Evolutionary conservation across 2,113 vertebrate genomes (phyloP).

Genomic region (Panthera leo): DNA sequence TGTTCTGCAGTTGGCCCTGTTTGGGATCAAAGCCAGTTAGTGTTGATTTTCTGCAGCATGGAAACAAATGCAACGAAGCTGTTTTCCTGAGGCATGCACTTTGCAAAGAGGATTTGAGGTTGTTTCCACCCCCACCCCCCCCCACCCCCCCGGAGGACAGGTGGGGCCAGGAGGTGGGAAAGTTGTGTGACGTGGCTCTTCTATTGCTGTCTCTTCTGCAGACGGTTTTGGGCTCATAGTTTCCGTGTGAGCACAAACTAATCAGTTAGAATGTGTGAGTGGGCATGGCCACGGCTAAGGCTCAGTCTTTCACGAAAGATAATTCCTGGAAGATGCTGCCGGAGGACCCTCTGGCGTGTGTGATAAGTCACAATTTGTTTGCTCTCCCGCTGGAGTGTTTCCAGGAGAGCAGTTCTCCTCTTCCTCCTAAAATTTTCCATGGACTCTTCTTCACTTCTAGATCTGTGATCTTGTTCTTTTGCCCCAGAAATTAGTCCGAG

Average conservation of each 20-base stretch:
- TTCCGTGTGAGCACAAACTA: not conserved
- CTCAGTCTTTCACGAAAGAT: not conserved
- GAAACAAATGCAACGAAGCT: constrained; percentile 56
- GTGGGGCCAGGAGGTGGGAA: not conserved
- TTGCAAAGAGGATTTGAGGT: constrained; percentile 34
- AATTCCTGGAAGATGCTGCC: not conserved
- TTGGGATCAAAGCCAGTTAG: constrained; percentile 63
- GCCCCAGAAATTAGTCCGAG: not conserved
- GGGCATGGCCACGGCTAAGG: not conserved
- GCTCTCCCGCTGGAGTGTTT: not conserved
- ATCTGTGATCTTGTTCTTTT: constrained; percentile 17
- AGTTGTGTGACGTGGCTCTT: not conserved
- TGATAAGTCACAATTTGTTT: not conserved
- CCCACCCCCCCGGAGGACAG: constrained; percentile 26
- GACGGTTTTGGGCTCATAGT: not conserved
- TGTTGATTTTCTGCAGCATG: constrained; percentile 50
- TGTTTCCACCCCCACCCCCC: not conserved
- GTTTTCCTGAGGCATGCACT: constrained; percentile 54
- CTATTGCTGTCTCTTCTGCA: not conserved
- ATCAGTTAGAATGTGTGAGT: not conserved
- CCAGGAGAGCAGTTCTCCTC: not conserved
- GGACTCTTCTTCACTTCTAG: not conserved
- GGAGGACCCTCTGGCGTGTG: not conserved
- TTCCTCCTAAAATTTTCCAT: constrained; percentile 36
- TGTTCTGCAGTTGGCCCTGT: constrained; percentile 9